Evolutionary conservation across 2,888 invertebrate genomes (phyloP).

Genomic region (Lasioglossum oenotherae): DNA sequence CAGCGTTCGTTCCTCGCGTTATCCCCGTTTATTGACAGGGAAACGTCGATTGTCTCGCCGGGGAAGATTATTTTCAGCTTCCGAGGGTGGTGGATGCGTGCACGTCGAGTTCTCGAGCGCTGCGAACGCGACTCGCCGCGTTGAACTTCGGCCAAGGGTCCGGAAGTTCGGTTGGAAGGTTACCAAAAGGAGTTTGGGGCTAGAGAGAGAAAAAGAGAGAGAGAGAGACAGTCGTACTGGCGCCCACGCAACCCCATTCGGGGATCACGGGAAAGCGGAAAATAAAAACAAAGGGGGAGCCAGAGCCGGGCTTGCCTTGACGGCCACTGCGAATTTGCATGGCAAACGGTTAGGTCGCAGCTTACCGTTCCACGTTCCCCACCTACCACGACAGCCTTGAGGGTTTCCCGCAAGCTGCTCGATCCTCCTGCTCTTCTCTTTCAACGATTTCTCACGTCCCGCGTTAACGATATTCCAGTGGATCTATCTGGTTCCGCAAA

Average conservation of each 20-base stretch:
- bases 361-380: background rate
- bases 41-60: slow-evolving; percentile 4
- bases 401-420: slow-evolving; percentile 32
- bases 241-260: slow-evolving; percentile 73
- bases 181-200: slow-evolving; percentile 68
- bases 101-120: background rate
- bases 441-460: background rate
- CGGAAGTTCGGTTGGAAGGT: slow-evolving; percentile 74
- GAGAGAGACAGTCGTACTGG: slow-evolving; percentile 66
- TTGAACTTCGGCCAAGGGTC: slow-evolving; percentile 73
- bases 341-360: slow-evolving; percentile 35
- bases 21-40: background rate
- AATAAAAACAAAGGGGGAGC: slow-evolving; percentile 45
- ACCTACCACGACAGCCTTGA: background rate
- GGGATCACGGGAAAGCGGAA: slow-evolving; percentile 47
- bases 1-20: background rate
- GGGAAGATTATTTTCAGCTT: slow-evolving; percentile 4
- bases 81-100: background rate
- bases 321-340: slow-evolving; percentile 51
- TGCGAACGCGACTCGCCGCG: slow-evolving; percentile 56
- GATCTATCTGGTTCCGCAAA: background rate
- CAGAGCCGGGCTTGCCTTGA: slow-evolving; percentile 4
- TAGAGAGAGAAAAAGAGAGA: background rate
- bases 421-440: background rate
- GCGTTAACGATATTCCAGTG: slow-evolving; percentile 1